phyloP scores from a whole-genome alignment of 2,888 invertebrate species.

The Lasioglossum pauxillum region DNA sequence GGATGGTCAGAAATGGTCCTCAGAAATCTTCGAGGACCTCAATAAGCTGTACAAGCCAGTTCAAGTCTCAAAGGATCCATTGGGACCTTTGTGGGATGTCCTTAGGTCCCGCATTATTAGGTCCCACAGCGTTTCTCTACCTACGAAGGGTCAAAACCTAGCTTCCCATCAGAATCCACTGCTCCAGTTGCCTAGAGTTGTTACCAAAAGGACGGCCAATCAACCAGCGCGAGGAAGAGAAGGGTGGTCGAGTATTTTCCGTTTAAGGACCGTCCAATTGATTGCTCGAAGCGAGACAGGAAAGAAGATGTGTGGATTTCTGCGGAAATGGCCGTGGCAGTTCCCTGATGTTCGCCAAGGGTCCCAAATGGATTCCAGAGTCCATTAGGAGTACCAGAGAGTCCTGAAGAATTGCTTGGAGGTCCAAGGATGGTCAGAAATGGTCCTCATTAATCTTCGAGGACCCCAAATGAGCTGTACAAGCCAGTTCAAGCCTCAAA shows the following conservation, averaged over 20 bases:
- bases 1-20: not conserved
- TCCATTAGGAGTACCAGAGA: no score
- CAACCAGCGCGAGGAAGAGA: not conserved
- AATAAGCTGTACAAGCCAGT: not conserved
- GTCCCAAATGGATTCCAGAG: not conserved
- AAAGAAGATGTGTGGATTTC: not conserved
- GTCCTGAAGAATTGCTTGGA: not conserved
- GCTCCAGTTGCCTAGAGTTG: not conserved
- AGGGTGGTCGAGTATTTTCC: not conserved
- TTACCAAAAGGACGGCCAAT: not conserved
- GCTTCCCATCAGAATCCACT: not conserved
- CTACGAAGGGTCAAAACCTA: not conserved
- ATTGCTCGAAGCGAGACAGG: not conserved
- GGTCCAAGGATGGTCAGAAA: not conserved
- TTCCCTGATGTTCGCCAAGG: not conserved
- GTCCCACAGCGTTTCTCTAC: no score
- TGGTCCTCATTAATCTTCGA: not conserved
- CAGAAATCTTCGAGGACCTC: not conserved
- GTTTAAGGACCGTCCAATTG: not conserved
- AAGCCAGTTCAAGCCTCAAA: not conserved
- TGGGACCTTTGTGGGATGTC: not conserved
- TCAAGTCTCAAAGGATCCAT: not conserved
- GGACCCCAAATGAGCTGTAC: rapidly evolving
- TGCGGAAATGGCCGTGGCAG: not conserved
- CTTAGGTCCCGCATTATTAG: no score